Base-by-base conservation (phyloP, 2,888 invertebrate species). In the Danaus chrysippus region DNA sequence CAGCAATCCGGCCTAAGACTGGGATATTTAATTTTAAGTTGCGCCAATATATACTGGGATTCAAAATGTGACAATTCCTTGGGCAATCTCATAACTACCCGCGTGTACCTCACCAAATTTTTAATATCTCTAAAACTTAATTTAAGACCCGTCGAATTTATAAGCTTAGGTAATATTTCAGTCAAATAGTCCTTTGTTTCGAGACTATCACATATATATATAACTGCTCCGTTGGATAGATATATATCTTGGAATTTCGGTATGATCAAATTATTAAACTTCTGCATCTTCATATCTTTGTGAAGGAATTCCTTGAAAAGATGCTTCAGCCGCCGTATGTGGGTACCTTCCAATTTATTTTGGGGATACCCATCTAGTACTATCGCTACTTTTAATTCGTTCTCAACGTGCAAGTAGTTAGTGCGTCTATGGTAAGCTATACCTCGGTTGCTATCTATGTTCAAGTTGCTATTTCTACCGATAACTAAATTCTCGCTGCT, bases 201-300 rank as follows among this genome's bases (percentile, higher is more conserved):
- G 56, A 90, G 72, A 75, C 87, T 86, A 70, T 90, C 88, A 77
- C 89, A 89, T 23, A 90, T 79, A 62, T 89, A 90, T 44, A 90
- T 86, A 19, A 90, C 83, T 64, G 90, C 90, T 0, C 90, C 89
- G 44, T 90, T 90, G 0, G 89, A 88, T 3, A 89, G 61, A 56
- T 87, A 90, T 17, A 88, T 79, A 43, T 90, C 90, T 74, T 87
- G 87, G 59, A 89, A 89, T 73, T 83, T 86, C 0, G 89, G 90
- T 54, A 87, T 83, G 1, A 88, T 87, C 43, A 86, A 68, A 67
- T 86, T 84, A 0, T 78, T 63, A 64, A 90, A 90, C 0, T 83
- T 75, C 68, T 86, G 85, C 60, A 78, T 72, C 59, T 88, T 89
- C 78, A 87, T 79, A 53, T 90, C 89, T 63, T 86, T 88, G 42